These are phyloP conservation scores for Coranthus polyacanthus DNA, from an alignment of 2,797 vertebrate species.

Conservation along the genomic window DNA sequence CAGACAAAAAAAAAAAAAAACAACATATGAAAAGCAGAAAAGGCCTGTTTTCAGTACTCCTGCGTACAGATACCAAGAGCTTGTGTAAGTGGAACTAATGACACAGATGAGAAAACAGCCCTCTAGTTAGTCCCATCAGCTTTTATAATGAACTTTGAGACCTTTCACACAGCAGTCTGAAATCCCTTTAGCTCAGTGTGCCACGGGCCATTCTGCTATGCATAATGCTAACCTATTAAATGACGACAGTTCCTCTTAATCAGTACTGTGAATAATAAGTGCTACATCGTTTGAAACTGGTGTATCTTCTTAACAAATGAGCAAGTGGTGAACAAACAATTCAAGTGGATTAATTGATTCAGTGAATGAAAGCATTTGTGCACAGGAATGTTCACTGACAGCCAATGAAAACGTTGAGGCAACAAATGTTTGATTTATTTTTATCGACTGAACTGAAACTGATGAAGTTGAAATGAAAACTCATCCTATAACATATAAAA, in stretches of 20 bases:
- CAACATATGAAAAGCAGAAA: slow-evolving; percentile 45
- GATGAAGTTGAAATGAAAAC: too few relatives aligned
- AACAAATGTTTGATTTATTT: too few relatives aligned
- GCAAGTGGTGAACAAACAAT: too few relatives aligned
- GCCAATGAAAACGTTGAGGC: too few relatives aligned
- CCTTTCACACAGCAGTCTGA: slow-evolving; percentile 48
- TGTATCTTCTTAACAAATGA: slow-evolving; percentile 38
- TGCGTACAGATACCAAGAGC: slow-evolving; percentile 34
- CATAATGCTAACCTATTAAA: slow-evolving; percentile 55
- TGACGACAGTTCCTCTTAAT: slow-evolving; percentile 43
- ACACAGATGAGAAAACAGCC: slow-evolving; percentile 68
- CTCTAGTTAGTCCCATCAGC: slow-evolving; percentile 67
- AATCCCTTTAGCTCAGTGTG: slow-evolving; percentile 56
- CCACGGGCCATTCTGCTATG: slow-evolving; percentile 56
- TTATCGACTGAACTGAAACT: too few relatives aligned
- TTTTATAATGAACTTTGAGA: slow-evolving; percentile 66
- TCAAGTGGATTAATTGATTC: too few relatives aligned
- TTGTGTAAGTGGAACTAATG: slow-evolving; percentile 58
- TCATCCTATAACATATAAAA: too few relatives aligned
- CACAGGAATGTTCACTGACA: too few relatives aligned
- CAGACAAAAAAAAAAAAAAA: slow-evolving; percentile 28
- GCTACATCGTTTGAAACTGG: slow-evolving; percentile 41
- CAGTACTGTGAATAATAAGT: slow-evolving; percentile 46
- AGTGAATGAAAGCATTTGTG: too few relatives aligned
- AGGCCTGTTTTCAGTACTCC: slow-evolving; percentile 42